Percentiles rank a stretch among this genome's conserved stretches.
Evolutionary conservation across 2,113 vertebrate species (phyloP).

Genomic region (Cebidichthys violaceus): DNA sequence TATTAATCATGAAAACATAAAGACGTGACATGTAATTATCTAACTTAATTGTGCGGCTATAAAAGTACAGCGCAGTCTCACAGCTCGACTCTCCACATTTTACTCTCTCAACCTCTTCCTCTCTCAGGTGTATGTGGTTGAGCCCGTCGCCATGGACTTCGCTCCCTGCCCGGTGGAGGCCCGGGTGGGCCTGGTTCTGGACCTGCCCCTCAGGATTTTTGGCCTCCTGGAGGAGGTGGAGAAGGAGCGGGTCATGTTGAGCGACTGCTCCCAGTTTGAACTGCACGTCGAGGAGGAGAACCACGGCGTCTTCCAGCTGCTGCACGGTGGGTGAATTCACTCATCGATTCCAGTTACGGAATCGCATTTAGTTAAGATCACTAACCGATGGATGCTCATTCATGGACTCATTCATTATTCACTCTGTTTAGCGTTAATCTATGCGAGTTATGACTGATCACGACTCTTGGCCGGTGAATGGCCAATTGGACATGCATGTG

Average conservation of each 20-base stretch:
- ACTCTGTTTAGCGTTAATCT: slow-evolving; percentile 7
- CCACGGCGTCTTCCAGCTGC: slow-evolving; percentile 85
- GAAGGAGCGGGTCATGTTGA: slow-evolving; percentile 85
- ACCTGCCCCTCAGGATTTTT: slow-evolving; percentile 90
- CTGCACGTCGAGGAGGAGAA: slow-evolving; percentile 89
- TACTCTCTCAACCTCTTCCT: background rate
- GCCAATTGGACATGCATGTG: background rate
- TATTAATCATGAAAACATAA: background rate
- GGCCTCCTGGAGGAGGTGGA: slow-evolving; percentile 82
- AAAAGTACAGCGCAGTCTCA: background rate
- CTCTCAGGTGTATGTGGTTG: slow-evolving; percentile 90
- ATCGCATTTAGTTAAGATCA: background rate
- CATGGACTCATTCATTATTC: background rate
- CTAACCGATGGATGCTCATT: slow-evolving; percentile 1
- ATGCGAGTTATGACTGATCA: background rate
- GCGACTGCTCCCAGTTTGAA: slow-evolving; percentile 94
- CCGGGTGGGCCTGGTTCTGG: slow-evolving; percentile 85
- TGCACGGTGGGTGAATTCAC: slow-evolving; percentile 82
- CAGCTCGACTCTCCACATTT: background rate
- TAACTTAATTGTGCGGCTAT: background rate
- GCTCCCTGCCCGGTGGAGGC: slow-evolving; percentile 89
- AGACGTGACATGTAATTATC: background rate
- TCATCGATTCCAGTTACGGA: background rate
- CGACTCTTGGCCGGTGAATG: background rate
- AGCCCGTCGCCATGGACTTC: slow-evolving; percentile 94